phyloP scores from a whole-genome alignment of 2,797 vertebrate species.

The Sandelia bainsii region DNA sequence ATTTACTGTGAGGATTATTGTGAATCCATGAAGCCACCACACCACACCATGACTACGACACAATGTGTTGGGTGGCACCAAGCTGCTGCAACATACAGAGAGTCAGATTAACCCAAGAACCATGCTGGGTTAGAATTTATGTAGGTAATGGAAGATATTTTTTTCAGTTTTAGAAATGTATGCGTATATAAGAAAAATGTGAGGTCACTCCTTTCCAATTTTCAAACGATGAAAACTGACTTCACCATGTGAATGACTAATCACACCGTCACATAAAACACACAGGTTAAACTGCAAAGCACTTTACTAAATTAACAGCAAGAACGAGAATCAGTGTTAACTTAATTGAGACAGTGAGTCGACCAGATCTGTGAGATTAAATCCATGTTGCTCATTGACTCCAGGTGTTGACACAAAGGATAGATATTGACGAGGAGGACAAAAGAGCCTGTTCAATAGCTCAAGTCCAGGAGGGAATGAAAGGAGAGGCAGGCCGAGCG shows the following conservation, averaged over 20 bases:
- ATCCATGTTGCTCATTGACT: conserved; percentile 51
- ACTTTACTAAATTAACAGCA: conserved; percentile 46
- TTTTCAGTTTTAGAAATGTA: too few relatives aligned
- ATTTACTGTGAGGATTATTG: conserved; percentile 52
- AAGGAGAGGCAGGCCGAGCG: conserved; percentile 19
- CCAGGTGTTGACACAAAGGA: conserved; percentile 54
- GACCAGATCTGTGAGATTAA: conserved; percentile 58
- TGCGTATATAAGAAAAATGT: neutral
- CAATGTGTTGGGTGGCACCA: conserved; percentile 30
- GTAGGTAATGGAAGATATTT: neutral
- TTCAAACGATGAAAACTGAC: neutral
- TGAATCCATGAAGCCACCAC: conserved; percentile 30
- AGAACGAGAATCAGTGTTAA: conserved; percentile 22
- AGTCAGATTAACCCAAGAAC: conserved; percentile 36
- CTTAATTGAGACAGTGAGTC: conserved; percentile 44
- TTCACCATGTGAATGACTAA: too few relatives aligned
- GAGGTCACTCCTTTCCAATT: too few relatives aligned
- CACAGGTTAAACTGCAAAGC: conserved; percentile 20
- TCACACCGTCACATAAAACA: conserved; percentile 2
- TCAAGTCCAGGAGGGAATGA: conserved; percentile 38
- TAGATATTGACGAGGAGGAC: conserved; percentile 59
- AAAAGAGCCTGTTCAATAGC: conserved; percentile 54
- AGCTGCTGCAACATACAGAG: conserved; percentile 30
- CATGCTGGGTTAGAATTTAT: neutral
- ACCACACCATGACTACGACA: conserved; percentile 10